Conservation (phyloP, 1,140 invertebrate genomes). For the Meloidogyne hapla region DNA sequence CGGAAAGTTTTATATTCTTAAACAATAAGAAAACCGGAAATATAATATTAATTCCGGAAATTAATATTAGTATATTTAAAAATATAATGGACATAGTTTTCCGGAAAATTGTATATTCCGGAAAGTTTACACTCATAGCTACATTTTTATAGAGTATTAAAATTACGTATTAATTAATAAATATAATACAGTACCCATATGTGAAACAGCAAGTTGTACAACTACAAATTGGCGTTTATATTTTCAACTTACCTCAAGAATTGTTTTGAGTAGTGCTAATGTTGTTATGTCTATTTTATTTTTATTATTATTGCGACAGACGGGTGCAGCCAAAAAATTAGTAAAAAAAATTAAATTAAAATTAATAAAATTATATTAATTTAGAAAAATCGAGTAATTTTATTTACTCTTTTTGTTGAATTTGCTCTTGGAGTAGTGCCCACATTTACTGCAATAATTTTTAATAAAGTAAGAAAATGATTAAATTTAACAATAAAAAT, state of each 20-base stretch:
- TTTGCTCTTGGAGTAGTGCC: slow-evolving; percentile 18
- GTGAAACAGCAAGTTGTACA: slow-evolving; percentile 24
- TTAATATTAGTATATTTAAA: no score
- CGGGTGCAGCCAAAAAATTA: slow-evolving; percentile 6
- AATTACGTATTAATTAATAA: no score
- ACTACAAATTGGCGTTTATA: slow-evolving; percentile 22
- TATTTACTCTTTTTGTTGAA: slow-evolving; percentile 20
- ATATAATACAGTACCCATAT: slow-evolving; percentile 6
- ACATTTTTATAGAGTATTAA: neutral
- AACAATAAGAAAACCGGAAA: neutral
- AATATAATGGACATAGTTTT: no score
- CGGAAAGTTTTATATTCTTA: no score
- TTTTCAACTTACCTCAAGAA: slow-evolving; percentile 17
- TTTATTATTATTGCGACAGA: slow-evolving; percentile 1
- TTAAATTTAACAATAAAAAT: no score
- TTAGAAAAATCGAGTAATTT: slow-evolving; percentile 25
- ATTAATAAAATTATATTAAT: neutral
- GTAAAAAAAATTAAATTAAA: slow-evolving; percentile 7
- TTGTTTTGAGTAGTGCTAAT: slow-evolving; percentile 20
- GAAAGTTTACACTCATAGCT: no score
- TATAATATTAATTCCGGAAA: neutral
- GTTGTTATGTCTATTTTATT: slow-evolving; percentile 15
- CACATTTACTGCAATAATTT: slow-evolving; percentile 15
- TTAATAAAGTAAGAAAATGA: slow-evolving; percentile 10
- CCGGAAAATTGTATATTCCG: no score